Base-by-base conservation (phyloP, 2,113 vertebrate species). In the Cottus gobio region DNA sequence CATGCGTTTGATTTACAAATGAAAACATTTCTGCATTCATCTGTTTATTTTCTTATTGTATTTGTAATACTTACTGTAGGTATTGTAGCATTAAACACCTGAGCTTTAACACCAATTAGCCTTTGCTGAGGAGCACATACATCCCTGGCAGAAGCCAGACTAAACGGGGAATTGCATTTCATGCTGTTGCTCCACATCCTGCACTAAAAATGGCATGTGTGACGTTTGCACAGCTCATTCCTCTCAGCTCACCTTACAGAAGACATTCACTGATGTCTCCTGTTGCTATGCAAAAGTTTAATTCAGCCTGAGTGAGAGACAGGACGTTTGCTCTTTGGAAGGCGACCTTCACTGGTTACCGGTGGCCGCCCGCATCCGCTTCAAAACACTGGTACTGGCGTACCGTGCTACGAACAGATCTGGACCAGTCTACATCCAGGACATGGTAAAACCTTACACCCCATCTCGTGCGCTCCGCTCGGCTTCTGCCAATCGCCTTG, bases 131-230 rank as follows among this genome's bases (percentile, higher is more conserved):
- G 42, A 78, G 65, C 54, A 73, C 46, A 64, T 82, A 73, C 46
- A 64, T 82, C 75, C 8, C 66, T 37, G 42, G 26, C 22, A 62
- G 62, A 76, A 56, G 64, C 76, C 58, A 77, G 52, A 67, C 61
- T 69, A 37, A 72, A 69, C 15, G 13, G 74, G 77, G 76, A 83
- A 71, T 82, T 85, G 44, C 66, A 72, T 91, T 90, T 85, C 89
- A 85, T 73, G 48, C 90, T 85, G 90, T 92, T 93, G 90, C 91
- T 89, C 89, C 69, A 76, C 84, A 79, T 83, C 85, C 90, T 77
- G 87, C 65, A 84, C 91, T 91, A 93, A 90, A 94, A 90, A 84
- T 88, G 88, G 90, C 84, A 68, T 5, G n/a, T 78, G 90, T 88
- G 90, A 89, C 68, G 62, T 83, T 64, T 5, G 64, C 67, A 75